phyloP scores from a whole-genome alignment of 37 sponge, comb jelly and placozoan genomes.

The Petrosia ficiformis region DNA sequence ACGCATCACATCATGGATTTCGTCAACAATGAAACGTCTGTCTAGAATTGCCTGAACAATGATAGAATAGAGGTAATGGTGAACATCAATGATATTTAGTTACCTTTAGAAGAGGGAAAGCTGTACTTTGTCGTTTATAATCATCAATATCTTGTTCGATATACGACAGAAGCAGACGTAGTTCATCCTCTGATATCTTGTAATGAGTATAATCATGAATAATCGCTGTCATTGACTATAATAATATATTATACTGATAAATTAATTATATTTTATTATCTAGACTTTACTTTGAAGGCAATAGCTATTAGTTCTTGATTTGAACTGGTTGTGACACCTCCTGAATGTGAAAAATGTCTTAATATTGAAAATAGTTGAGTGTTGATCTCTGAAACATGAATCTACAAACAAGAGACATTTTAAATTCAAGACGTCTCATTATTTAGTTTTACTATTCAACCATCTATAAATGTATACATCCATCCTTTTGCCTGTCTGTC shows the following conservation, averaged over 20 bases:
- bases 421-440: too few species aligned
- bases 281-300: conserved; percentile 81
- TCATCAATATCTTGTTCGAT: conserved; percentile 91
- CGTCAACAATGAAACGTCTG: conserved; percentile 45
- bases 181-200: conserved; percentile 49
- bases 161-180: conserved; percentile 73
- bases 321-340: conserved; percentile 33
- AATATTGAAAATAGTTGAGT: conserved; percentile 57
- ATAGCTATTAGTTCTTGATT: conserved; percentile 74
- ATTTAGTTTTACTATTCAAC: too few species aligned
- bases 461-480: too few species aligned
- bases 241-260: not conserved
- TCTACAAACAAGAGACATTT: not conserved
- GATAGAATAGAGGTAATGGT: not conserved
- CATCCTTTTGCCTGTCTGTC: too few species aligned
- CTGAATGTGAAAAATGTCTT: conserved; percentile 58
- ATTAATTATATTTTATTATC: too few species aligned
- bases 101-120: conserved; percentile 89
- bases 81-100: not conserved
- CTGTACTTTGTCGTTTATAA: conserved; percentile 71
- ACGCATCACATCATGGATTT: conserved; percentile 73
- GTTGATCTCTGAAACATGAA: not conserved
- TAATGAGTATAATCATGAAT: conserved; percentile 39
- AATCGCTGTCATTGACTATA: conserved; percentile 74
- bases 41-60: conserved; percentile 72